Conservation (phyloP, 2,113 vertebrate genomes). For the Origma solitaria region DNA sequence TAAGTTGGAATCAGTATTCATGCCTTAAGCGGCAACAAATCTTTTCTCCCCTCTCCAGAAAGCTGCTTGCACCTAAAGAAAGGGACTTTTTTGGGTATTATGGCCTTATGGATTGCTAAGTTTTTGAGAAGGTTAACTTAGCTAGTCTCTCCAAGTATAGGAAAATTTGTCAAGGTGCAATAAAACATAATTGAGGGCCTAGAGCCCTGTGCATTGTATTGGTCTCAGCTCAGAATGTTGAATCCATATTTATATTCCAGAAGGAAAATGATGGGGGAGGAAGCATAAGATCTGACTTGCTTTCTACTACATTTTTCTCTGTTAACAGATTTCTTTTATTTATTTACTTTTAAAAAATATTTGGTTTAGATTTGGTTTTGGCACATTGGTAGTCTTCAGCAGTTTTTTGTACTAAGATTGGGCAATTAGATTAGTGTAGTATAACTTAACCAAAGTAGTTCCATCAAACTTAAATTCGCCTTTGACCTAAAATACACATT, state of each 20-base stretch:
- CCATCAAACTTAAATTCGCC: not conserved
- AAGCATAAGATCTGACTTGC: not conserved
- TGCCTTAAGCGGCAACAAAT: not conserved
- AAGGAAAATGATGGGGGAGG: not conserved
- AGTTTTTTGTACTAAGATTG: not conserved
- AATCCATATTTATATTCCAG: not conserved
- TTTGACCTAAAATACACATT: not conserved
- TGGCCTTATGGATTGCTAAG: not conserved
- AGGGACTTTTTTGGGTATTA: not conserved
- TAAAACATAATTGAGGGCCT: not conserved
- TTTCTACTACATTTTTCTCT: not conserved
- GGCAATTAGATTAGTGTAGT: not conserved
- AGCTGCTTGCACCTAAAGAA: not conserved
- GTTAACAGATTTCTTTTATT: not conserved
- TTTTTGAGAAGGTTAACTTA: not conserved
- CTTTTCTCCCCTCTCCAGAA: not conserved
- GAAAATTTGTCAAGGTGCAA: not conserved
- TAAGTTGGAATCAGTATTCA: not conserved
- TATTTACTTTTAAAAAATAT: not conserved
- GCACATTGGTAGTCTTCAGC: not conserved
- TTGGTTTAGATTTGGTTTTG: not conserved
- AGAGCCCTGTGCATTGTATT: not conserved
- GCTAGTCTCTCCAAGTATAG: not conserved
- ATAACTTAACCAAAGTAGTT: not conserved
- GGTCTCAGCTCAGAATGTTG: not conserved